Evolutionary conservation across 2,797 vertebrate species (phyloP).

Genomic region (Falco concolor): DNA sequence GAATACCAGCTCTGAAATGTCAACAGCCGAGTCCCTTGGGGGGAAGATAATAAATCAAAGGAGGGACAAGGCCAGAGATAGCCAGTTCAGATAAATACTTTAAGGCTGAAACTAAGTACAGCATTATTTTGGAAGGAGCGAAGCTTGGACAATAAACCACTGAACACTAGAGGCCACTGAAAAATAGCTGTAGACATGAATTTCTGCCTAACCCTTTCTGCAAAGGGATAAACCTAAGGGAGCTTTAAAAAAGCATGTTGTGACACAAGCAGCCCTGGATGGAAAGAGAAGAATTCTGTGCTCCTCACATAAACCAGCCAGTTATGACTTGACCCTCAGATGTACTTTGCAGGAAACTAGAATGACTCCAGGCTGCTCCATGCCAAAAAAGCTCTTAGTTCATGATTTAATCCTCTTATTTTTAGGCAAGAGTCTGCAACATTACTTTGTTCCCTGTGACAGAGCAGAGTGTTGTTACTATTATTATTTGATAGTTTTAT

Average conservation of each 20-base stretch:
- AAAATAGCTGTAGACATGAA: not conserved
- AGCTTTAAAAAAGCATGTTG: not conserved
- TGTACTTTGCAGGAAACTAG: not conserved
- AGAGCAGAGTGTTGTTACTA: not conserved
- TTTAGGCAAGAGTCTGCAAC: not conserved
- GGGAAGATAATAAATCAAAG: not conserved
- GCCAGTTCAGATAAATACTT: not conserved
- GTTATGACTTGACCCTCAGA: not conserved
- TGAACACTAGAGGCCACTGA: not conserved
- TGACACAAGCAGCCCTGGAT: not conserved
- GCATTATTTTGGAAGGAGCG: not conserved
- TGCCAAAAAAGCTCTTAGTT: not conserved
- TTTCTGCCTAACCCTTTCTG: not conserved
- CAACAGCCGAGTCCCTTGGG: not conserved
- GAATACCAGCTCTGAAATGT: not conserved
- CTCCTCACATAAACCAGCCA: not conserved
- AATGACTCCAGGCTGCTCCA: not conserved
- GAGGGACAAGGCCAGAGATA: not conserved
- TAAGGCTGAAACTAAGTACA: not conserved
- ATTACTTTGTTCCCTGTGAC: not conserved
- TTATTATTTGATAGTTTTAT: not conserved
- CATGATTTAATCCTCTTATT: not conserved
- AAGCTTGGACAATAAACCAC: not conserved
- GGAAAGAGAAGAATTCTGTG: not conserved
- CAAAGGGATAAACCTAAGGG: not conserved